Evolutionary conservation across 2,113 vertebrate genomes (phyloP), one percentile per base, ranked within the genome.

Genomic region (Plotosus lineatus): DNA sequence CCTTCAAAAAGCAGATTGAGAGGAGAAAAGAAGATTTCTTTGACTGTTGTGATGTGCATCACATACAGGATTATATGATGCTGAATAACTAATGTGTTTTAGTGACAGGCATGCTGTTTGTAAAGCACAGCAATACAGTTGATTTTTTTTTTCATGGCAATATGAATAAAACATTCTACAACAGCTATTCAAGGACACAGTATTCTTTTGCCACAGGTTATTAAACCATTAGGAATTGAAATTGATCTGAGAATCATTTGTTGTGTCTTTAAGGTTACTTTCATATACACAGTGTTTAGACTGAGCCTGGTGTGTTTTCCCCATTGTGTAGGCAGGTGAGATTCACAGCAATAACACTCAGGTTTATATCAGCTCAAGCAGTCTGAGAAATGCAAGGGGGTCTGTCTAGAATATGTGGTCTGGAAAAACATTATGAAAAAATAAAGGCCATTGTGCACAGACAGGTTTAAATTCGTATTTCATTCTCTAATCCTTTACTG

Each of bases 91-190:
- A 44, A 82, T 40, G 33, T 14, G 75, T 74, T 82, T 68, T 42
- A 61, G 69, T 60, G 19, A 55, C 28, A 65, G n/a, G 31, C 40
- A 51, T 42, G 66, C 15, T 81, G 53, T 80, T 80, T 76, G 33
- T 77, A 53, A 55, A 72, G 65, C 46, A 31, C 19, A 23, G 36
- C 15, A 44, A 68, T 58, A 48, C 46, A 44, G 46, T 68, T 14
- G 7, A 50, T 46, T 15, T 26, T 65, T 42, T 61, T 69, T 68
- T 48, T 48, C 28, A 75, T 56, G 48, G 60, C 3, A 17, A 66
- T 56, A 83, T 79, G 75, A 73, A 83, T 80, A 26, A 80, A 69
- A 50, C 51, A 51, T 80, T n/a, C 15, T 79, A 4, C 2, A 42
- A 0, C 17, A 44, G 31, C 33, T n/a, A 71, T 60, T 68, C 31